A percentile compares a stretch with the other conserved stretches of the same genome.
Conservation (phyloP, 2,113 vertebrate genomes). For the Planiliza haematocheilus region DNA sequence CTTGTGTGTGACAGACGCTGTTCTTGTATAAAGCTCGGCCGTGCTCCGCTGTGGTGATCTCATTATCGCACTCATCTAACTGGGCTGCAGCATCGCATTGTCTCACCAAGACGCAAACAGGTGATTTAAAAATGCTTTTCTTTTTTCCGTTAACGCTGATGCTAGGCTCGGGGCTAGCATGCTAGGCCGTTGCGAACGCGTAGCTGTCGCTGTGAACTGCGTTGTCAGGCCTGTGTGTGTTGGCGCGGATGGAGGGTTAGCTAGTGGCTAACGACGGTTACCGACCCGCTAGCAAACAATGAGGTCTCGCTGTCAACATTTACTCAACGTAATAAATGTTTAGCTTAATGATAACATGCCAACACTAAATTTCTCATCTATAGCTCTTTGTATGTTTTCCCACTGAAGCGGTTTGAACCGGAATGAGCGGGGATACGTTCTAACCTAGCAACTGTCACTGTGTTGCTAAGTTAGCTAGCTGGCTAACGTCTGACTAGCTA, state of each 20-base stretch:
- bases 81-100: slow-evolving; percentile 32
- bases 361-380: too few relatives aligned
- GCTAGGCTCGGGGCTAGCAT: too few relatives aligned
- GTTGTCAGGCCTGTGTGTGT: slow-evolving; percentile 72
- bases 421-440: slow-evolving; percentile 18
- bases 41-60: slow-evolving; percentile 46
- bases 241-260: slow-evolving; percentile 68
- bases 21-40: slow-evolving; percentile 61
- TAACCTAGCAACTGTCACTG: slow-evolving; percentile 51
- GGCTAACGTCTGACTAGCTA: slow-evolving; percentile 23
- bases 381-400: neutral
- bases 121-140: slow-evolving; percentile 25
- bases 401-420: neutral
- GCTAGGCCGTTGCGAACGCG: neutral
- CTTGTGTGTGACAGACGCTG: neutral
- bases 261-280: slow-evolving; percentile 52
- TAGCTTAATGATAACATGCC: too few relatives aligned
- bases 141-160: too few relatives aligned
- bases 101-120: slow-evolving; percentile 45
- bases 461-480: slow-evolving; percentile 59
- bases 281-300: neutral
- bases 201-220: slow-evolving; percentile 56
- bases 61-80: slow-evolving; percentile 40
- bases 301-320: neutral
- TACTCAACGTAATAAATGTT: neutral